Evolutionary conservation across 2,113 vertebrate species (phyloP), one percentile per base, ranked within the genome.

Genomic region (Saiga tatarica): DNA sequence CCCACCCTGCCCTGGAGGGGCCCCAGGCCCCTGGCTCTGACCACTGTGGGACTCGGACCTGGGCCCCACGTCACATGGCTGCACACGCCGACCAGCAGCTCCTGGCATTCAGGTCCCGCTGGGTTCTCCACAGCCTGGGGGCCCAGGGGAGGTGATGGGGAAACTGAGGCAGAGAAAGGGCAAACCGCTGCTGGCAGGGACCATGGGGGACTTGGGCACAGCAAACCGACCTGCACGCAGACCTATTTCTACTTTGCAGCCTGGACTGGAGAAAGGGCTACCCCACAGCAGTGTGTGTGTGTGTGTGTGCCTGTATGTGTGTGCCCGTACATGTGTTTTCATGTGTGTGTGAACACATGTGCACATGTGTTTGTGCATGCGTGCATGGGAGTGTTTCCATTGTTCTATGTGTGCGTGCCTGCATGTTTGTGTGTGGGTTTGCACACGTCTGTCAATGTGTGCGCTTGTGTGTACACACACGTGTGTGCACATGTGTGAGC

Each of bases 381-480:
- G 0, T 1, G 64, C 33, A 6, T 9, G 60, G 12, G 19, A 47
- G 33, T 12, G 52, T 42, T 52, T 13, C 6, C 17, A 13, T 45
- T 6, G 39, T 0, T 10, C 2, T 7, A 1, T 5, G 50, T 45
- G 33, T 17, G 9, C 13, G 1, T 16, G 26, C 8, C n/a, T 50
- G 55, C 5, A 1, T 23, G 17, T 15, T 39, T 30, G 26, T 36
- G 33, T 9, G 14, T 14, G 17, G 13, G 28, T 36, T 15, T 36
- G 16, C 9, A 21, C 7, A 6, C 50, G 28, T 30, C 33, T 5
- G 9, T 50, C 17, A 81, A 2, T 10, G 36, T 45, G 33, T 45
- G 13, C 3, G 0, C 23, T 30, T 7, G 19, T 21, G 15, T 12
- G 26, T 7, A 2, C 16, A 42, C 5, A 0, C 11, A 0, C 2